A percentile compares a stretch with the other conserved stretches of the same genome.
phyloP scores from a whole-genome alignment of 2,113 vertebrate species.

The Beaufortia kweichowensis region DNA sequence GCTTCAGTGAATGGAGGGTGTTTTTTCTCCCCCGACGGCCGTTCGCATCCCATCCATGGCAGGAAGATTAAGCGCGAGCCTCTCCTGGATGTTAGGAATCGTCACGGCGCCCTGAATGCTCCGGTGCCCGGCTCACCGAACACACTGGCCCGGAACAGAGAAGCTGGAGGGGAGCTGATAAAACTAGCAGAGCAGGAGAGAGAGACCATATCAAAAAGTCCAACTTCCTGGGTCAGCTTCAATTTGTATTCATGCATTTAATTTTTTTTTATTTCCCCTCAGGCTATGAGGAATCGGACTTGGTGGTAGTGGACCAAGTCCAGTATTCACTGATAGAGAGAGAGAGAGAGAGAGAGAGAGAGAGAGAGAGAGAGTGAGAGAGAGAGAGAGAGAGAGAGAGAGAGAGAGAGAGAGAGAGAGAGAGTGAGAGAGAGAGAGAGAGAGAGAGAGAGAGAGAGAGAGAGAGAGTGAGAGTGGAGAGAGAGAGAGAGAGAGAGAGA shows the following conservation, averaged over 20 bases:
- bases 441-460: slow-evolving; percentile 2
- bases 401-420: slow-evolving; percentile 10
- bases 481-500: slow-evolving; percentile 7
- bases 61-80: slow-evolving; percentile 41
- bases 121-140: slow-evolving; percentile 62
- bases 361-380: not conserved
- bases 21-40: not conserved
- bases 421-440: slow-evolving; percentile 6
- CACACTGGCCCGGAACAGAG: slow-evolving; percentile 70
- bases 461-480: slow-evolving; percentile 12
- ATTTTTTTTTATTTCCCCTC: slow-evolving; percentile 26
- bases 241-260: slow-evolving; percentile 52
- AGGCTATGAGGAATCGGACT: slow-evolving; percentile 36
- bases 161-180: slow-evolving; percentile 56
- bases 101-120: slow-evolving; percentile 64
- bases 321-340: slow-evolving; percentile 38
- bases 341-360: slow-evolving; percentile 4
- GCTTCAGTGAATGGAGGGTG: slow-evolving; percentile 38
- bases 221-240: slow-evolving; percentile 42
- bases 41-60: slow-evolving; percentile 35
- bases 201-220: slow-evolving; percentile 46
- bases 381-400: slow-evolving; percentile 3
- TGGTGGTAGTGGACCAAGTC: slow-evolving; percentile 47
- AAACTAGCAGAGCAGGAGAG: slow-evolving; percentile 43
- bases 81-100: slow-evolving; percentile 60